phyloP scores from a whole-genome alignment of 1,140 invertebrate species.

The Meloidogyne floridensis region DNA sequence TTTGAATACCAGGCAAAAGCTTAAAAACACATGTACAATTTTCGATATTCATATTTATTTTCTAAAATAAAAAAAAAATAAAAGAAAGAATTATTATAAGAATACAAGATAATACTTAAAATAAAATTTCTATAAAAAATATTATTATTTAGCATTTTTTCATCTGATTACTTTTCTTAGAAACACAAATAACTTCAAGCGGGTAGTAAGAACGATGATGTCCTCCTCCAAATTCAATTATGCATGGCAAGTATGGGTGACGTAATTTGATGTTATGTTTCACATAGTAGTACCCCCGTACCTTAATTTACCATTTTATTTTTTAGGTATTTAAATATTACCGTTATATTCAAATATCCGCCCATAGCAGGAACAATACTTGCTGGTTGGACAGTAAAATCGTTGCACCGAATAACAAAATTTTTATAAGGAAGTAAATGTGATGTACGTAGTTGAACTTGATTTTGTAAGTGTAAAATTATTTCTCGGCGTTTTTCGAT shows the following conservation, averaged over 20 bases:
- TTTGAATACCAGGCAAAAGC: slow-evolving; percentile 7
- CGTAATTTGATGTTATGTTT: not conserved
- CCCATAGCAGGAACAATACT: not conserved
- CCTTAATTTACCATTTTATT: not conserved
- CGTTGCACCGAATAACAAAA: not conserved
- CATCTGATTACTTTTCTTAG: too few relatives aligned
- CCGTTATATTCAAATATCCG: slow-evolving; percentile 3
- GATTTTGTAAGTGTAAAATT: not conserved
- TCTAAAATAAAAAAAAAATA: too few relatives aligned
- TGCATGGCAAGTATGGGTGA: not conserved
- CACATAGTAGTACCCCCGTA: not conserved
- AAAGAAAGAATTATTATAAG: too few relatives aligned
- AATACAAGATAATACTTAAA: too few relatives aligned
- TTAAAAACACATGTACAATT: slow-evolving; percentile 12
- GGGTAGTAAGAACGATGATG: slow-evolving; percentile 13
- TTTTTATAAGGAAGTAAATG: not conserved
- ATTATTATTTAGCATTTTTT: too few relatives aligned
- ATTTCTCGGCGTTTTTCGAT: not conserved
- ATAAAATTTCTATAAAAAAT: too few relatives aligned
- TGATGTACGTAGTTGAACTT: not conserved
- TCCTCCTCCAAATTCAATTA: slow-evolving; percentile 20
- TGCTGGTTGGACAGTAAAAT: not conserved
- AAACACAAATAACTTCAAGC: too few relatives aligned
- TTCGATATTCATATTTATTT: not conserved
- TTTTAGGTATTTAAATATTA: not conserved